Evolutionary conservation across 2,797 vertebrate genomes (phyloP).

Genomic region (Bovichtus variegatus): DNA sequence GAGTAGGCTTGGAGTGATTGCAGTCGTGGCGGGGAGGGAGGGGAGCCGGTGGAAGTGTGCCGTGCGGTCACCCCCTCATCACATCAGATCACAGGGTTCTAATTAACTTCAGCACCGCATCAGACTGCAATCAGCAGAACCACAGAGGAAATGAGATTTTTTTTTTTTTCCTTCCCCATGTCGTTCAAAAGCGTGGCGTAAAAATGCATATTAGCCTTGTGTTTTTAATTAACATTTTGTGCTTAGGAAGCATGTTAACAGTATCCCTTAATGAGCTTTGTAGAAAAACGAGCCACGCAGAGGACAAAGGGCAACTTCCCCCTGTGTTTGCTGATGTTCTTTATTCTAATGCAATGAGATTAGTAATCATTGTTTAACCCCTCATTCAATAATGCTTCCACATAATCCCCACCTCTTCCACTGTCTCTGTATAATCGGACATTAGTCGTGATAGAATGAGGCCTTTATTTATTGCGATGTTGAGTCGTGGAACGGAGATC

Average conservation of each 20-base stretch:
- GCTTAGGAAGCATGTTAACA: conserved; percentile 84
- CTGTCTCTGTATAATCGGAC: conserved; percentile 34
- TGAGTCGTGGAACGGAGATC: conserved; percentile 34
- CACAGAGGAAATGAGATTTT: conserved; percentile 79
- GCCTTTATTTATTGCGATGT: conserved; percentile 43
- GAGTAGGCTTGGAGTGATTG: conserved; percentile 56
- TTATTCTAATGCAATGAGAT: conserved; percentile 71
- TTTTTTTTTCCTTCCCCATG: conserved; percentile 23
- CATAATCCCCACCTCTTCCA: conserved; percentile 38
- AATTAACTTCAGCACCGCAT: conserved; percentile 81
- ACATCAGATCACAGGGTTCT: conserved; percentile 78
- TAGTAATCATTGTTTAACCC: conserved; percentile 74
- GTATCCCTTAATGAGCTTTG: conserved; percentile 80
- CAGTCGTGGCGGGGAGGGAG: conserved; percentile 30
- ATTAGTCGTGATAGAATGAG: conserved; percentile 47
- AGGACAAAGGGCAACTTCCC: conserved; percentile 75
- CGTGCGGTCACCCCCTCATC: conserved; percentile 69
- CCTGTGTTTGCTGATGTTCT: conserved; percentile 73
- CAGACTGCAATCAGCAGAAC: conserved; percentile 79
- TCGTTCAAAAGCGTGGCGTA: conserved; percentile 66
- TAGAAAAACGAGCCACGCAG: conserved; percentile 66
- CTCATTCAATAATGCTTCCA: conserved; percentile 54
- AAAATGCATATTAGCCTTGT: conserved; percentile 82
- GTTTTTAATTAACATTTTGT: conserved; percentile 85
- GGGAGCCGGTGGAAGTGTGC: conserved; percentile 39